Evolutionary conservation across 2,113 vertebrate species (phyloP), one percentile per base, ranked within the genome.

Genomic region (Siniperca knerii): DNA sequence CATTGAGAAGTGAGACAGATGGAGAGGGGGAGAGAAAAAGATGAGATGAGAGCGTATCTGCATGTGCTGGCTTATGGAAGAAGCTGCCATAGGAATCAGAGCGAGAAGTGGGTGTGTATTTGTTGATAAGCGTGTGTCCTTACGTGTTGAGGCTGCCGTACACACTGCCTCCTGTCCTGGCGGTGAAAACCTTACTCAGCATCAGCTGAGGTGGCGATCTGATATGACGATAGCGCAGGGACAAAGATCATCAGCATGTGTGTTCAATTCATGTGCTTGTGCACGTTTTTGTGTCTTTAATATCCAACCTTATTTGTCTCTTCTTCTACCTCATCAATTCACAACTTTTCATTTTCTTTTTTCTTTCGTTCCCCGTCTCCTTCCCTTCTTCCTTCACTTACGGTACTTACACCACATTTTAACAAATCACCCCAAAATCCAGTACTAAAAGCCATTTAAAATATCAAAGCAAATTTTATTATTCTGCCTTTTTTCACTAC

Each of bases 111-210:
- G 44, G 66, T 61, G 69, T 40, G 80, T 66, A 93, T 29, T 61
- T 40, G 71, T 23, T 44, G 21, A 29, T 77, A 52, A 68, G 57
- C 18, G 70, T 42, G 54, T 10, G 33, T 40, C 94, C 98, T 98
- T 96, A 99, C 98, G 97, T 99, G 95, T 99, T 99, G 52, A 99
- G 96, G 60, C 98, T 99, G 91, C 98, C 98, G 2, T 97, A 99
- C 77, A 98, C 97, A 79, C 98, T 99, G 92, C 98, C 96, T 54
- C 97, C 98, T 18, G 97, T 99, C 68, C 97, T 96, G 80, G 98
- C 98, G 23, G 98, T 99, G 94, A 99, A 99, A 84, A 99, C 98
- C 94, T 99, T 99, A 95, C 98, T 99, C 76, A 99, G 97, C 98
- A 99, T 99, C 37, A 99, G 96, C 94, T 99, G 98, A 82, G 98